phyloP scores from a whole-genome alignment of 2,797 vertebrate species.

The Danio albolineatus region DNA sequence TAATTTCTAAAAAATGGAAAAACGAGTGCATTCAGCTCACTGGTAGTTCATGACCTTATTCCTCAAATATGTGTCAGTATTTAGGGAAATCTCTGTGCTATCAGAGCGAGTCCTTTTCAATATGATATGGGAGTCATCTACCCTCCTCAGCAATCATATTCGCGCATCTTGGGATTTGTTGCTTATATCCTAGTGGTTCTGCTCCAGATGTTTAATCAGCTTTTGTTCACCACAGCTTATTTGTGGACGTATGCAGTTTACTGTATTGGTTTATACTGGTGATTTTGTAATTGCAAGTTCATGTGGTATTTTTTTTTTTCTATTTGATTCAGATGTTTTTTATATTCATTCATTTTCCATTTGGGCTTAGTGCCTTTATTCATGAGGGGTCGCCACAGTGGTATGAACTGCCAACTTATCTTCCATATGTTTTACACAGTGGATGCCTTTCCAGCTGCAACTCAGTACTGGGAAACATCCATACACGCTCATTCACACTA shows the following conservation, averaged over 20 bases:
- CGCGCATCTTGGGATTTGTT: constrained; percentile 33
- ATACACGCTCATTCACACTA: too few relatives aligned
- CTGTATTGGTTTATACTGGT: neutral
- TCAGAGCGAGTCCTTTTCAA: constrained; percentile 14
- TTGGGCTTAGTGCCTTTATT: too few relatives aligned
- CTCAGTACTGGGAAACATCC: too few relatives aligned
- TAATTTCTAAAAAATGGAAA: constrained; percentile 6
- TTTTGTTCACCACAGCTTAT: neutral
- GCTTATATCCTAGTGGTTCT: constrained; percentile 25
- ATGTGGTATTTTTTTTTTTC: too few relatives aligned
- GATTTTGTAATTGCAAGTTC: too few relatives aligned
- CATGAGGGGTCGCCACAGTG: too few relatives aligned
- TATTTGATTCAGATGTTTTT: too few relatives aligned
- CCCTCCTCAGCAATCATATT: constrained; percentile 19
- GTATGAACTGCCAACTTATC: too few relatives aligned
- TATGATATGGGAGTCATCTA: constrained; percentile 22
- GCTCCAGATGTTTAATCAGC: constrained; percentile 34
- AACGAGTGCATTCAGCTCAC: neutral
- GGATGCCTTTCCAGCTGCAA: too few relatives aligned
- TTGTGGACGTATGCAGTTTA: neutral
- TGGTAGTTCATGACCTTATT: constrained; percentile 45
- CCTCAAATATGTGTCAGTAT: constrained; percentile 42
- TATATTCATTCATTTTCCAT: too few relatives aligned
- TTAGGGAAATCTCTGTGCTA: constrained; percentile 31
- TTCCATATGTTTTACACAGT: too few relatives aligned